phyloP scores from a whole-genome alignment of 2,797 vertebrate genomes.

The Melanotaenia trifasciata region DNA sequence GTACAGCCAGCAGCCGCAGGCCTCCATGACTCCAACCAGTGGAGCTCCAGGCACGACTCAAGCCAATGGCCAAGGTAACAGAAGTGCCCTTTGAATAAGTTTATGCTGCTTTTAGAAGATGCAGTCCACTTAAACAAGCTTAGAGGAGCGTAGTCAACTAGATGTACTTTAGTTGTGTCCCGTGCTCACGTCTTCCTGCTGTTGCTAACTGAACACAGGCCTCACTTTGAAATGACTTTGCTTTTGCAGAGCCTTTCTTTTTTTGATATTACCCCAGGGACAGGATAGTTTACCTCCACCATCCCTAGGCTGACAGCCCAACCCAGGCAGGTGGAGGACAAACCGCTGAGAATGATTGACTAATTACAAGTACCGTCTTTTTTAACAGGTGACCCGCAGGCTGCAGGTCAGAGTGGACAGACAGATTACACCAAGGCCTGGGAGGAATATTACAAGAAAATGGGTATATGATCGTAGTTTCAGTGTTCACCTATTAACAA shows the following conservation, averaged over 20 bases:
- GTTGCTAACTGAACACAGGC: conserved; percentile 38
- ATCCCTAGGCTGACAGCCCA: conserved; percentile 64
- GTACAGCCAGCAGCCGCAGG: conserved; percentile 97
- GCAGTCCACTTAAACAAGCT: conserved; percentile 3
- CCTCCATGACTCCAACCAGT: conserved; percentile 92
- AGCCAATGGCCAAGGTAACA: conserved; percentile 96
- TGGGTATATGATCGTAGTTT: conserved; percentile 90
- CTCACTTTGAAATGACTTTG: conserved; percentile 47
- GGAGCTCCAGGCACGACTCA: conserved; percentile 92
- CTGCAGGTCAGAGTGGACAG: conserved; percentile 97
- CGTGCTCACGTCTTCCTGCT: conserved; percentile 40
- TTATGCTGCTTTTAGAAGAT: conserved; percentile 1
- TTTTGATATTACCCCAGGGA: conserved; percentile 43
- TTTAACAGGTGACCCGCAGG: conserved; percentile 96
- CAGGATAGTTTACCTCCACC: conserved; percentile 65
- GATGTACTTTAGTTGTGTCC: conserved; percentile 27
- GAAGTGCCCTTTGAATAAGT: neutral
- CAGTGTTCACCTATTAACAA: conserved; percentile 77
- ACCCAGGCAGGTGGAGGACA: conserved; percentile 76
- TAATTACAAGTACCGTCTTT: conserved; percentile 86
- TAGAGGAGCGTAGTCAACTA: conserved; percentile 55
- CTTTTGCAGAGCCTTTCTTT: conserved; percentile 42
- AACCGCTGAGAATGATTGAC: conserved; percentile 76
- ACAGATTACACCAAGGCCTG: conserved; percentile 99
- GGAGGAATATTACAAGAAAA: conserved; percentile 99